These are phyloP conservation scores for Marcusenius ussheri DNA, from an alignment of 2,113 vertebrate genomes.

Conservation along the genomic window DNA sequence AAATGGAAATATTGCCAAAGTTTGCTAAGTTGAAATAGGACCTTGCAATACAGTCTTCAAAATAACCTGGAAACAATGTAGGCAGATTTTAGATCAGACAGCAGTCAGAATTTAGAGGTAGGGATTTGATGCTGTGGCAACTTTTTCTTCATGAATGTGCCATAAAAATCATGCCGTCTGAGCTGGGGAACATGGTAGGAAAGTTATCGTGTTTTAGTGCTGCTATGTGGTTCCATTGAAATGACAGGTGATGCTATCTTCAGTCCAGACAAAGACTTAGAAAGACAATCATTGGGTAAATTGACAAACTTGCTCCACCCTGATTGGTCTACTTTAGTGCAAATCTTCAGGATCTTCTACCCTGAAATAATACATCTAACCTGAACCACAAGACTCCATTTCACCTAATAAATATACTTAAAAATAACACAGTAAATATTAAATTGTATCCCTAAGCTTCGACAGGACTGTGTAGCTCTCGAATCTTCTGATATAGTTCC, in stretches of 20 bases:
- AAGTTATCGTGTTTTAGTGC: neutral
- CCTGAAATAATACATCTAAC: neutral
- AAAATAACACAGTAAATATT: neutral
- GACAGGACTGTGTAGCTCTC: neutral
- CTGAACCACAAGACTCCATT: neutral
- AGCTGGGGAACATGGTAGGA: neutral
- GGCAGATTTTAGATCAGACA: neutral
- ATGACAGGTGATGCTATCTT: neutral
- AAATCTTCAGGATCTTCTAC: neutral
- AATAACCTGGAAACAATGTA: neutral
- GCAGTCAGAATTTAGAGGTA: neutral
- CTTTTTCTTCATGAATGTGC: neutral
- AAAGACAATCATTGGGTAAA: neutral
- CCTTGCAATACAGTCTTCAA: neutral
- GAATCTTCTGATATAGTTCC: neutral
- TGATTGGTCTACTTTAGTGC: neutral
- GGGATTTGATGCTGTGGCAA: neutral
- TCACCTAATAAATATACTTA: neutral
- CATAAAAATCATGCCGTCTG: neutral
- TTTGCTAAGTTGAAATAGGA: neutral
- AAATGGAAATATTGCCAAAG: neutral
- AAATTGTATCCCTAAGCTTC: neutral
- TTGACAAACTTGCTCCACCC: neutral
- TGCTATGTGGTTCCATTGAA: neutral
- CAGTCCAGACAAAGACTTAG: neutral